These are phyloP conservation scores for Volucella inflata DNA, from an alignment of 2,888 invertebrate species.

Conservation along the genomic window DNA sequence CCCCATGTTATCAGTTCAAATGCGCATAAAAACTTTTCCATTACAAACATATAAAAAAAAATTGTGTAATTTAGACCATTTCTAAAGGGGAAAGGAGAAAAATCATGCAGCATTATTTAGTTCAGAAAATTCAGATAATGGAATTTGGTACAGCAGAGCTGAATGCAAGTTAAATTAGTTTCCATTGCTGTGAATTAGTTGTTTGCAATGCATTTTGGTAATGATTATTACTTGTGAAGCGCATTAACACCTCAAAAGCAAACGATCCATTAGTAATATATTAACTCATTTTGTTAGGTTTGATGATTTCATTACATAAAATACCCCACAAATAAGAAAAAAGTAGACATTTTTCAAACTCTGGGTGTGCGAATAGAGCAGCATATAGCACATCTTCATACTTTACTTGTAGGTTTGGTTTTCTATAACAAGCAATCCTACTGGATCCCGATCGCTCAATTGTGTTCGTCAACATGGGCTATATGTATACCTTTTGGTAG, in stretches of 20 bases:
- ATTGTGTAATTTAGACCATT: not conserved
- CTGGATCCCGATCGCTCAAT: no score
- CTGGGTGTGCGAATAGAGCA: no score
- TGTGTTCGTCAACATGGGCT: no score
- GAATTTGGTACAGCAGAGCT: not conserved
- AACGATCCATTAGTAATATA: no score
- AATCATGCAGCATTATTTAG: conserved; percentile 1
- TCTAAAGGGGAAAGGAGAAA: not conserved
- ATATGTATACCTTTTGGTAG: no score
- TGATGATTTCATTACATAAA: no score
- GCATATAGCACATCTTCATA: no score
- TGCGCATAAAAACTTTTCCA: not conserved
- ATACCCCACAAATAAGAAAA: no score
- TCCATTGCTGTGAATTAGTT: conserved; percentile 2
- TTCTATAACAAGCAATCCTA: no score
- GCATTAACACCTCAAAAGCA: not conserved
- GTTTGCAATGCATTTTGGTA: not conserved
- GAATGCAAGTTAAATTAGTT: conserved; percentile 6
- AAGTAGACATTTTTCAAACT: no score
- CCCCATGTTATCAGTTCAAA: not conserved
- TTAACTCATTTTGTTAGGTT: no score
- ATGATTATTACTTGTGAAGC: not conserved
- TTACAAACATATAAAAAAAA: not conserved
- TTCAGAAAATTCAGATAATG: conserved; percentile 9
- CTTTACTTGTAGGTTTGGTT: no score